Percentiles rank a stretch among this genome's conserved stretches.
Evolutionary conservation across 2,888 invertebrate species (phyloP).

Genomic region (Harpagoxenus sublaevis): DNA sequence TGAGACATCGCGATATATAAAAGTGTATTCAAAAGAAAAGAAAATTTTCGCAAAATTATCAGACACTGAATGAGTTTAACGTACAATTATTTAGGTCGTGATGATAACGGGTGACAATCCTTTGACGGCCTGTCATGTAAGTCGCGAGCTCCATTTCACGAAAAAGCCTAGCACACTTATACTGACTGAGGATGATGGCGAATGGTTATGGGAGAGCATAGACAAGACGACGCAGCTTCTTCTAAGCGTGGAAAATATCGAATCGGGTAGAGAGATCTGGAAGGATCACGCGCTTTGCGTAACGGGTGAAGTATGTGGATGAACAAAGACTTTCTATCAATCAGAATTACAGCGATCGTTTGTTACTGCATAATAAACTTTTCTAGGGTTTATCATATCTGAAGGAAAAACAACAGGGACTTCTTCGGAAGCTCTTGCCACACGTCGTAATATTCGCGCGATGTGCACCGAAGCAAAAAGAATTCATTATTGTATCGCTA

Average conservation of each 20-base stretch:
- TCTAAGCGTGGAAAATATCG: constrained; percentile 86
- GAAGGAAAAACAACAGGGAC: constrained; percentile 88
- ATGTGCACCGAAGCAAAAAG: constrained; percentile 99
- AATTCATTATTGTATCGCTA: constrained; percentile 95
- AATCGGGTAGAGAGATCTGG: constrained; percentile 88
- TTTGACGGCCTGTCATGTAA: constrained; percentile 99
- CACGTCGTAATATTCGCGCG: constrained; percentile 97
- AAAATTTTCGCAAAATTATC: background rate
- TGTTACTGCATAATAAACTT: constrained; percentile 18
- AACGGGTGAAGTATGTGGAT: constrained; percentile 92
- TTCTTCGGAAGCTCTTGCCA: constrained; percentile 92
- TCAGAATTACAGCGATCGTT: constrained; percentile 25
- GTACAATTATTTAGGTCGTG: constrained; percentile 88
- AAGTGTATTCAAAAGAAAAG: background rate
- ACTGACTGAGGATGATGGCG: constrained; percentile 86
- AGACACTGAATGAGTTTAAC: background rate
- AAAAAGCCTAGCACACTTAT: constrained; percentile 90
- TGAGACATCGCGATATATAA: background rate
- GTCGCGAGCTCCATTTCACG: constrained; percentile 96
- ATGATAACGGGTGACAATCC: constrained; percentile 99
- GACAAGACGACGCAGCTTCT: constrained; percentile 89
- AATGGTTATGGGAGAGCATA: constrained; percentile 94
- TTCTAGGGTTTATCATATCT: constrained; percentile 90
- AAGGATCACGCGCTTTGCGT: constrained; percentile 96
- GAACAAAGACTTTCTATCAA: constrained; percentile 26